These are phyloP conservation scores for Zaprionus vittiger DNA, from an alignment of 1,140 invertebrate species.

Conservation along the genomic window DNA sequence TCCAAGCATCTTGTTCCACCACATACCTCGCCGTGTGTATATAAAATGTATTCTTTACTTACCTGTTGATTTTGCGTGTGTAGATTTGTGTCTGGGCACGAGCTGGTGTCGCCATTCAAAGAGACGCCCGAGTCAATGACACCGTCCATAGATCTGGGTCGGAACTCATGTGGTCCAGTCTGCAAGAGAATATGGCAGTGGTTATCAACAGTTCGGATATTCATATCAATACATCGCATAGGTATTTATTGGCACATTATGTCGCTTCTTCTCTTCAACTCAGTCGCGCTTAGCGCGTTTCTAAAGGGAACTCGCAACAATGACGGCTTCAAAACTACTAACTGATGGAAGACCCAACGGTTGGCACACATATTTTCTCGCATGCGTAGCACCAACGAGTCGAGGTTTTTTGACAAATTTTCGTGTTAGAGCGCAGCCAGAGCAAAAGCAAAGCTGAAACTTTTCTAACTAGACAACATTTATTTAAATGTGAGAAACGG, in stretches of 20 bases:
- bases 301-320: constrained; percentile 19
- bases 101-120: constrained; percentile 65
- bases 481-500: constrained; percentile 62
- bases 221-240: background rate
- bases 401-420: constrained; percentile 31
- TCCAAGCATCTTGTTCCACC: too few relatives aligned
- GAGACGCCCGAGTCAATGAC: constrained; percentile 74
- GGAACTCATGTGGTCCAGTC: constrained; percentile 66
- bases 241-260: background rate
- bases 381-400: background rate
- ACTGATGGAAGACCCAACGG: constrained; percentile 34
- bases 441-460: background rate
- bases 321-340: background rate
- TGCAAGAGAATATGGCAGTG: constrained; percentile 38
- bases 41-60: background rate
- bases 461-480: constrained; percentile 50
- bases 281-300: background rate
- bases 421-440: constrained; percentile 26
- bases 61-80: constrained; percentile 77
- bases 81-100: constrained; percentile 62
- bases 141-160: constrained; percentile 75
- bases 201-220: background rate
- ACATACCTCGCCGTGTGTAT: too few relatives aligned
- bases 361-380: constrained; percentile 44
- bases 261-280: background rate